These are phyloP conservation scores for Daboia siamensis DNA, from an alignment of 2,113 vertebrate species.

Conservation along the genomic window DNA sequence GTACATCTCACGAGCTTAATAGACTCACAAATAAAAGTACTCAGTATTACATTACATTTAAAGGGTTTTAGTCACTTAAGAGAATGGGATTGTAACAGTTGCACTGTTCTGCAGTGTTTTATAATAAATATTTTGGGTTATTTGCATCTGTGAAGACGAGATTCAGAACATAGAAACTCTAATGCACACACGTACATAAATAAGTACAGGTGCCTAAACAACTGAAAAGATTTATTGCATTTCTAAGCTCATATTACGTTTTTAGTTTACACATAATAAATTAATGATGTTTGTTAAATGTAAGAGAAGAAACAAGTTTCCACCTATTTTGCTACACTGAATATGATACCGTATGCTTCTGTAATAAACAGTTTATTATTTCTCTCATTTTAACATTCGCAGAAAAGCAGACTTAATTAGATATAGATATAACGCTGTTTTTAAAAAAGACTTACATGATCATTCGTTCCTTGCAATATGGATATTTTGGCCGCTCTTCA, in stretches of 20 bases:
- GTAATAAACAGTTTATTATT: background rate
- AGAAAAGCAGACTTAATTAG: conserved; percentile 36
- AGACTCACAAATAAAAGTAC: background rate
- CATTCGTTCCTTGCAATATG: conserved; percentile 96
- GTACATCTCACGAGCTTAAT: background rate
- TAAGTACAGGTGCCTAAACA: background rate
- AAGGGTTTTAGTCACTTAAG: background rate
- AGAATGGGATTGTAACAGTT: background rate
- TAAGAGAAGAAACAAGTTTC: background rate
- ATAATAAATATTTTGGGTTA: accelerated
- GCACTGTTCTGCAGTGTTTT: background rate
- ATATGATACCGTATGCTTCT: background rate
- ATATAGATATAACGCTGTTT: conserved; percentile 27
- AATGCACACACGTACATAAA: background rate
- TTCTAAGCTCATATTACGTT: background rate
- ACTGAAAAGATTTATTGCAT: background rate
- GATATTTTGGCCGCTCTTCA: conserved; percentile 96
- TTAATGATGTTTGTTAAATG: background rate
- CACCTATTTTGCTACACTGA: background rate
- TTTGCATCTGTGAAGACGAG: accelerated
- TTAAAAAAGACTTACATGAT: conserved; percentile 87
- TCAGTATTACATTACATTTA: background rate
- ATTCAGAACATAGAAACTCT: background rate
- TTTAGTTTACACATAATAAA: background rate
- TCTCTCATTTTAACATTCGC: conserved; percentile 8